Conservation (phyloP, 2,113 vertebrate species). For the Delphinus delphis region DNA sequence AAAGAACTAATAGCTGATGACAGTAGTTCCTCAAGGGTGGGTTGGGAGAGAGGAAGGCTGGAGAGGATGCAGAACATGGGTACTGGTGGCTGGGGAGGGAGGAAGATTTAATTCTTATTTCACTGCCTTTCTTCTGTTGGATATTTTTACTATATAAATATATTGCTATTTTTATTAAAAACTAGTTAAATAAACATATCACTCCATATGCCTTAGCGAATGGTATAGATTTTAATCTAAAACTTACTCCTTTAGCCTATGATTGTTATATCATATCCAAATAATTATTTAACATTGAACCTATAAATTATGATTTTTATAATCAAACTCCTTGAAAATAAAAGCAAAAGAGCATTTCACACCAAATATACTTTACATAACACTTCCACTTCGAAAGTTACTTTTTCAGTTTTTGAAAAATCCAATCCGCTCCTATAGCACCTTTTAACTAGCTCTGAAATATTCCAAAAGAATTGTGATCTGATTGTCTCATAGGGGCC, state of each 20-base stretch:
- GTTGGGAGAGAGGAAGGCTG: neutral
- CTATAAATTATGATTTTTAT: neutral
- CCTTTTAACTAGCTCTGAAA: conserved; percentile 12
- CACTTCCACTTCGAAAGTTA: neutral
- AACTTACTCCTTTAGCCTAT: neutral
- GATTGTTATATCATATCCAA: neutral
- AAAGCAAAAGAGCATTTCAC: neutral
- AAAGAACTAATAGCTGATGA: neutral
- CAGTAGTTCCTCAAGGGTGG: neutral
- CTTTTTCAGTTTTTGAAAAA: conserved; percentile 13
- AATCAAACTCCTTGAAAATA: neutral
- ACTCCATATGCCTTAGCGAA: neutral
- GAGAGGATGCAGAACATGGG: neutral
- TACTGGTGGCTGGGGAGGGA: neutral
- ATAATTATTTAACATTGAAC: neutral
- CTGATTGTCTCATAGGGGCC: neutral
- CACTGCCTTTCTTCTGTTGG: neutral
- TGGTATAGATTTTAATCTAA: neutral
- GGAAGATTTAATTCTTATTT: neutral
- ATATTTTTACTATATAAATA: neutral
- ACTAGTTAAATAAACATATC: neutral
- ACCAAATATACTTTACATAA: neutral
- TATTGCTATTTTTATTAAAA: neutral
- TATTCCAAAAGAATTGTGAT: neutral
- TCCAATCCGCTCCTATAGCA: neutral